Evolutionary conservation across 2,113 vertebrate species (phyloP).

Genomic region (Ammodytes marinus): DNA sequence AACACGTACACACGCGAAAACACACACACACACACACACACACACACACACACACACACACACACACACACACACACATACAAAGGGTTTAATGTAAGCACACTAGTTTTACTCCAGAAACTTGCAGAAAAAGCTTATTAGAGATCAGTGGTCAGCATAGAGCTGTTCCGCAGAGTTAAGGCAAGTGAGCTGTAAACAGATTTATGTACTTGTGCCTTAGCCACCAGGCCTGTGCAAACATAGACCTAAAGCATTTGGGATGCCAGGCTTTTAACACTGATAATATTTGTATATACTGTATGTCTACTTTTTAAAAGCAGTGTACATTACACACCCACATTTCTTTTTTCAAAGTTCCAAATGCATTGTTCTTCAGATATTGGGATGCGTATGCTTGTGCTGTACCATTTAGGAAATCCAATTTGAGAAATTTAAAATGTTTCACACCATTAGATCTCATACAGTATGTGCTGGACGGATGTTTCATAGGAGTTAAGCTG

Average conservation of each 20-base stretch:
- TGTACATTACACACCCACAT: background rate
- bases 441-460: background rate
- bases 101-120: background rate
- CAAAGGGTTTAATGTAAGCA: slow-evolving; percentile 28
- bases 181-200: background rate
- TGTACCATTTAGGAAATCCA: background rate
- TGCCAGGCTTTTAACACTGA: background rate
- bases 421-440: background rate
- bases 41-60: background rate
- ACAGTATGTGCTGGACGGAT: background rate
- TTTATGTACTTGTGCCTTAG: background rate
- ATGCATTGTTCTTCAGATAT: background rate
- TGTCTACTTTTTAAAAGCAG: too few species aligned
- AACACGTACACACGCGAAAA: background rate
- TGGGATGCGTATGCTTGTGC: background rate
- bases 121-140: slow-evolving; percentile 30
- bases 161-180: slow-evolving; percentile 39
- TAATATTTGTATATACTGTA: background rate
- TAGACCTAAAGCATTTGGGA: background rate
- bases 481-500: background rate
- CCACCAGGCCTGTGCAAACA: slow-evolving; percentile 1
- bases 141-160: slow-evolving; percentile 46
- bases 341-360: background rate
- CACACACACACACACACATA: background rate
- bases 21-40: background rate